Conservation (phyloP, 2,113 vertebrate species). For the Malurus melanocephalus region DNA sequence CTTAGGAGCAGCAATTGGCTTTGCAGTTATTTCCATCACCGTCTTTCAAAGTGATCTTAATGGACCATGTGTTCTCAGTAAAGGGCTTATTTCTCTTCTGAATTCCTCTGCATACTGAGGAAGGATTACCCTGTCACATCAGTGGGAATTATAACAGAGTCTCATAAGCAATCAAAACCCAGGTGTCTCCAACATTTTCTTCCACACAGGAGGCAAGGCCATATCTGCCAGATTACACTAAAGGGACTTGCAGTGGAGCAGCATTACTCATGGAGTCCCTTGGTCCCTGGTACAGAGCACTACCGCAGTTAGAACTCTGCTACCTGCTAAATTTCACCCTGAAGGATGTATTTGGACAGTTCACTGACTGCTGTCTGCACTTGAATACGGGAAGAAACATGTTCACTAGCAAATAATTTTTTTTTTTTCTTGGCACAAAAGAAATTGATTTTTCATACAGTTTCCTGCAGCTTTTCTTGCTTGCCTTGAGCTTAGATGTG, state of each 20-base stretch:
- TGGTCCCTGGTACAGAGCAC: neutral
- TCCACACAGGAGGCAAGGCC: neutral
- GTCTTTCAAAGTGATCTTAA: constrained; percentile 5
- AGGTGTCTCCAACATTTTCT: neutral
- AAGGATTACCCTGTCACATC: neutral
- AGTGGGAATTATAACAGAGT: neutral
- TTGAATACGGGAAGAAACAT: neutral
- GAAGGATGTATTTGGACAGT: neutral
- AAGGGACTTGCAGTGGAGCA: neutral
- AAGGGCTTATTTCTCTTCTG: neutral
- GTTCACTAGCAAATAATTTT: neutral
- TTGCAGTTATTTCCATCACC: constrained; percentile 3
- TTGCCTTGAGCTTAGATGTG: neutral
- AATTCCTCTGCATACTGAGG: neutral
- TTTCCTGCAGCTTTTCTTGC: neutral
- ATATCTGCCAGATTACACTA: neutral
- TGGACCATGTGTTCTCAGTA: neutral
- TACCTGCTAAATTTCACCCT: neutral
- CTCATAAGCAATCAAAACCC: neutral
- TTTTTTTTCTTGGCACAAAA: neutral
- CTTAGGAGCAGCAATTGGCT: constrained; percentile 19
- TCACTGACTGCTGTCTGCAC: neutral
- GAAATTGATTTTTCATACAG: neutral
- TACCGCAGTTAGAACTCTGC: neutral
- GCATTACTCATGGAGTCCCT: neutral